Base-by-base conservation (phyloP, 2,113 vertebrate genomes). In the western clawed frog (Xenopus tropicalis) region DNA sequence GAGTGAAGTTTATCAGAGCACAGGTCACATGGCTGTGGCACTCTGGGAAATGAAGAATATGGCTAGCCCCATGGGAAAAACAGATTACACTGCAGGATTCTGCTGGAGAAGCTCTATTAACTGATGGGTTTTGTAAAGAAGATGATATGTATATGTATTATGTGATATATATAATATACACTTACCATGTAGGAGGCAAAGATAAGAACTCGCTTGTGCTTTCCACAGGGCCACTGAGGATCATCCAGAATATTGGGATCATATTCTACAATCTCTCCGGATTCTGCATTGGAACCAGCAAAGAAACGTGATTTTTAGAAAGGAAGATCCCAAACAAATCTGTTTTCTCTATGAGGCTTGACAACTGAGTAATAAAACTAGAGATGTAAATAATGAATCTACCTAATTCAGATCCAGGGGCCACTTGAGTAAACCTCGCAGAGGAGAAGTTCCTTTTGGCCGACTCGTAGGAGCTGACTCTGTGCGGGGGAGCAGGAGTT, bases 121-220 rank as follows among this genome's bases (percentile, higher is more conserved):
- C n/a, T n/a, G n/a, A n/a, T n/a, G n/a, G n/a, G n/a, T n/a, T n/a
- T n/a, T n/a, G n/a, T n/a, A n/a, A n/a, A n/a, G n/a, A n/a, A n/a
- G n/a, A n/a, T n/a, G n/a, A n/a, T n/a, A n/a, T n/a, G n/a, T n/a
- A n/a, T n/a, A n/a, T n/a, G n/a, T n/a, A n/a, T n/a, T n/a, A 4
- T 5, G 44, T 46, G 2, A 46, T 11, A 4, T 46, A 14, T 11
- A 46, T 6, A 46, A 46, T 2, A 46, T 46, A 3, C 16, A 79
- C 88, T 90, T 82, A 96, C 95, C 97, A 98, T 98, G 85, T 99
- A 98, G 1, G 96, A 99, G 11, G 96, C 93, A 42, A 99, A 99
- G 87, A 98, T 96, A 80, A 99, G 93, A 51, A 98, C 97, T 10
- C 97, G 88, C 80, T 98, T 99, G 80, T 99, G 96, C 84, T 98